Percentiles rank a stretch among this genome's conserved stretches.
Evolutionary conservation across 1,140 invertebrate genomes (phyloP).

Genomic region (Drosophila pandora): DNA sequence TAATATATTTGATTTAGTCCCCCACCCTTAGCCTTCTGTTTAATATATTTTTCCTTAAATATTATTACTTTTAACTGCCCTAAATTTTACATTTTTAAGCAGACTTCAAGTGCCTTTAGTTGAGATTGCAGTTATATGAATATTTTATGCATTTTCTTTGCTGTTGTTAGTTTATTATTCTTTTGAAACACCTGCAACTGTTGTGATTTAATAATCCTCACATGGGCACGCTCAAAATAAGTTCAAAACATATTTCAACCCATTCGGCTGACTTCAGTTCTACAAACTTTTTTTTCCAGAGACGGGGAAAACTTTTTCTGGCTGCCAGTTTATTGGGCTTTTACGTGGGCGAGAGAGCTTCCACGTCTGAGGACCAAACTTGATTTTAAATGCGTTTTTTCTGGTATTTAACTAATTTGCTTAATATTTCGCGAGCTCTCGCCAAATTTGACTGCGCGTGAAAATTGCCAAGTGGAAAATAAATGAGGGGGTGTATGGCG

Average conservation of each 20-base stretch:
- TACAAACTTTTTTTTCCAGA: conserved; percentile 49
- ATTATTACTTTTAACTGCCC: too few species aligned
- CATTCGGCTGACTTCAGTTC: conserved; percentile 31
- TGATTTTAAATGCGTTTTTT: conserved; percentile 70
- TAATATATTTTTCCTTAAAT: too few species aligned
- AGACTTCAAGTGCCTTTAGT: neutral
- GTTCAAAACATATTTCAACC: conserved; percentile 35
- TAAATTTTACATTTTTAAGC: too few species aligned
- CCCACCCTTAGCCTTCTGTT: too few species aligned
- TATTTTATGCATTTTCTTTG: conserved; percentile 16
- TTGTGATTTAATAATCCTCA: conserved; percentile 68
- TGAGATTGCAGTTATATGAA: neutral
- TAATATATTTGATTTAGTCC: too few species aligned
- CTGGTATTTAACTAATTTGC: conserved; percentile 67
- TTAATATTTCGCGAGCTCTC: conserved; percentile 62
- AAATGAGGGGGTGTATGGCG: conserved; percentile 10
- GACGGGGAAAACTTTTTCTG: conserved; percentile 49
- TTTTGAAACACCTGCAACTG: conserved; percentile 39
- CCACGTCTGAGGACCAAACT: conserved; percentile 23
- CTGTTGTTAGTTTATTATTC: neutral
- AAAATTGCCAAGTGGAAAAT: conserved; percentile 24
- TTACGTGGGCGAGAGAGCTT: conserved; percentile 54
- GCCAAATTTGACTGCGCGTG: conserved; percentile 34
- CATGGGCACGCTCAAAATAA: conserved; percentile 56
- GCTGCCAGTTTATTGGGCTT: conserved; percentile 69